Evolutionary conservation across 2,797 vertebrate genomes (phyloP).

Genomic region (Nothura maculosa): DNA sequence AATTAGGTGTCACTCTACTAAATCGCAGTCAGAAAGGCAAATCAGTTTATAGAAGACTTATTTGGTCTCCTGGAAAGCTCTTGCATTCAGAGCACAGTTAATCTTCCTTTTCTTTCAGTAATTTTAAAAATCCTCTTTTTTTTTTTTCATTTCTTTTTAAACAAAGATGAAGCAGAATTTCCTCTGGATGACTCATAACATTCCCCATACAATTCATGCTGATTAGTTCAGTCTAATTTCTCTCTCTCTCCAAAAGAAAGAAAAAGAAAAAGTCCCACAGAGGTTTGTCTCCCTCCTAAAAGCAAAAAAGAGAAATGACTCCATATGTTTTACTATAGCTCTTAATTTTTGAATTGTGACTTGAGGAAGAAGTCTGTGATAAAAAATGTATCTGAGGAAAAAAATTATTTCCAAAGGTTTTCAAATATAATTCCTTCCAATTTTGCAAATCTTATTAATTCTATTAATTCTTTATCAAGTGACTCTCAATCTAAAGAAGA

Average conservation of each 20-base stretch:
- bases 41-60: conserved; percentile 83
- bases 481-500: neutral
- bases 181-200: conserved; percentile 28
- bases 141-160: conserved; percentile 26
- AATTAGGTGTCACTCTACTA: conserved; percentile 84
- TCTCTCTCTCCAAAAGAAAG: neutral
- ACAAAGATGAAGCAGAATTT: conserved; percentile 59
- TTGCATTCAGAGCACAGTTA: conserved; percentile 69
- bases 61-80: conserved; percentile 77
- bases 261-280: neutral
- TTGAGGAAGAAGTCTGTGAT: neutral
- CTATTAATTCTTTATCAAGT: conserved; percentile 19
- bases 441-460: conserved; percentile 24
- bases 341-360: conserved; percentile 46
- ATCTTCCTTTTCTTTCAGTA: conserved; percentile 71
- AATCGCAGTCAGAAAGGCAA: conserved; percentile 83
- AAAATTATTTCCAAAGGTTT: neutral
- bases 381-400: neutral
- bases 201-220: conserved; percentile 25
- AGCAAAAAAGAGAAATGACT: neutral
- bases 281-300: conserved; percentile 24
- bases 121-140: conserved; percentile 55
- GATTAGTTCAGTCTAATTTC: conserved; percentile 70
- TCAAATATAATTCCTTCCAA: neutral
- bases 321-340: conserved; percentile 25